A percentile compares a stretch with the other conserved stretches of the same genome.
phyloP scores from a whole-genome alignment of 2,113 vertebrate genomes.

The Brachirus orientalis region DNA sequence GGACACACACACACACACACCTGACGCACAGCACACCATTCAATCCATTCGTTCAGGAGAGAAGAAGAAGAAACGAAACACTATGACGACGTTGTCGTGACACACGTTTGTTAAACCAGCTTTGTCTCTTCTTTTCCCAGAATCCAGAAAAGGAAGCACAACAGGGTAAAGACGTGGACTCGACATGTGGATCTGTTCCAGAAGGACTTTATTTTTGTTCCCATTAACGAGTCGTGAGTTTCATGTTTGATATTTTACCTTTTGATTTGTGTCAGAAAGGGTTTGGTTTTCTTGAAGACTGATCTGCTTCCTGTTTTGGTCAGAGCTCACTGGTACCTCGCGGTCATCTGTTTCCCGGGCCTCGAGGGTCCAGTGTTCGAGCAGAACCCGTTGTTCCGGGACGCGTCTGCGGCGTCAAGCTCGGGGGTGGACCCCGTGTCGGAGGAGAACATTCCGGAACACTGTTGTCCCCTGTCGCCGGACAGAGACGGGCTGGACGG shows the following conservation, averaged over 20 bases:
- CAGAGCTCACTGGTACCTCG: slow-evolving; percentile 99
- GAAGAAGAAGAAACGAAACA: too few species aligned
- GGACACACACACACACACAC: too few species aligned
- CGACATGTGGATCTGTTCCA: slow-evolving; percentile 97
- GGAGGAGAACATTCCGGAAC: slow-evolving; percentile 82
- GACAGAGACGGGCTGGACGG: slow-evolving; percentile 48
- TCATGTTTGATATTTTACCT: not conserved
- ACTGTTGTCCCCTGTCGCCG: slow-evolving; percentile 74
- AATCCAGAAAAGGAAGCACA: slow-evolving; percentile 94
- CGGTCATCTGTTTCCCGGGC: slow-evolving; percentile 97
- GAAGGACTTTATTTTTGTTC: slow-evolving; percentile 99
- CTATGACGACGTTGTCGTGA: not conserved
- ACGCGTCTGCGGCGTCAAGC: not conserved
- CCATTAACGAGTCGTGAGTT: slow-evolving; percentile 98
- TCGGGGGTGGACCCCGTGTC: slow-evolving; percentile 3
- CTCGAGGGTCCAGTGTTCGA: slow-evolving; percentile 85
- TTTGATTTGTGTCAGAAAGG: not conserved
- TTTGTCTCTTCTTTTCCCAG: slow-evolving; percentile 66
- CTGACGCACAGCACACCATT: too few species aligned
- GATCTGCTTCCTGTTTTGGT: not conserved
- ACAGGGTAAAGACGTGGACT: slow-evolving; percentile 97
- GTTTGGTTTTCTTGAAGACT: not conserved
- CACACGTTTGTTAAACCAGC: not conserved
- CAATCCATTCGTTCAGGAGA: too few species aligned
- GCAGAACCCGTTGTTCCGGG: slow-evolving; percentile 86